Percentiles rank a stretch among this genome's conserved stretches.
Conservation (phyloP, 1,140 invertebrate genomes). For the Meloidogyne exigua region DNA sequence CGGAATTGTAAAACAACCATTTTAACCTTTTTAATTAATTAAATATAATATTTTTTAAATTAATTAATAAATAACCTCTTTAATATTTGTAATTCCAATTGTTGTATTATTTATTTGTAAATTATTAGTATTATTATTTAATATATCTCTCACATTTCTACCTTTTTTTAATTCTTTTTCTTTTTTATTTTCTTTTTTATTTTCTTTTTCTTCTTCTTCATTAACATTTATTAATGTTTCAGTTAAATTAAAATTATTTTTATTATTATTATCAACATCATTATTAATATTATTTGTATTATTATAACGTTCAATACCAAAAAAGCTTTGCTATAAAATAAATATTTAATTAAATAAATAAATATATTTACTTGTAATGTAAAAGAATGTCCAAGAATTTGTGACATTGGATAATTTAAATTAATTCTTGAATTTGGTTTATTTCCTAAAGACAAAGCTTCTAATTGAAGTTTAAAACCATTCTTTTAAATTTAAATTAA, state of each 20-base stretch:
- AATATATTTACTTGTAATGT: slow-evolving; percentile 39
- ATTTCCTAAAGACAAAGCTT: slow-evolving; percentile 39
- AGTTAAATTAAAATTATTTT: slow-evolving; percentile 27
- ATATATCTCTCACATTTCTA: neutral
- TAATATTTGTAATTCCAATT: neutral
- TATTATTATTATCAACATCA: neutral
- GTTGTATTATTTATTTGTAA: neutral
- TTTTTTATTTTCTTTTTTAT: neutral
- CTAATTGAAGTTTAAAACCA: slow-evolving; percentile 51
- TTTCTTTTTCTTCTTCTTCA: neutral
- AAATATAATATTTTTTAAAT: neutral
- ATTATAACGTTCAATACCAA: slow-evolving; percentile 55
- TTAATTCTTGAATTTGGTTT: slow-evolving; percentile 45
- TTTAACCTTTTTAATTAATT: slow-evolving; percentile 35
- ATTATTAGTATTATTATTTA: neutral
- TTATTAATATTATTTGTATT: too few species aligned
- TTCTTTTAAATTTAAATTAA: slow-evolving; percentile 43
- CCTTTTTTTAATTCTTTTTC: neutral
- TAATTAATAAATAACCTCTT: neutral
- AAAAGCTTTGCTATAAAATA: slow-evolving; percentile 53
- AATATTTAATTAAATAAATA: slow-evolving; percentile 8
- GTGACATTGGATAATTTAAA: slow-evolving; percentile 51
- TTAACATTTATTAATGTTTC: slow-evolving; percentile 12
- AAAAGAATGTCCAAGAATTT: slow-evolving; percentile 51
- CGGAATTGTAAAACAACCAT: slow-evolving; percentile 61